Evolutionary conservation across 2,888 invertebrate genomes (phyloP).

Genomic region (Ichneumoninae sp.): DNA sequence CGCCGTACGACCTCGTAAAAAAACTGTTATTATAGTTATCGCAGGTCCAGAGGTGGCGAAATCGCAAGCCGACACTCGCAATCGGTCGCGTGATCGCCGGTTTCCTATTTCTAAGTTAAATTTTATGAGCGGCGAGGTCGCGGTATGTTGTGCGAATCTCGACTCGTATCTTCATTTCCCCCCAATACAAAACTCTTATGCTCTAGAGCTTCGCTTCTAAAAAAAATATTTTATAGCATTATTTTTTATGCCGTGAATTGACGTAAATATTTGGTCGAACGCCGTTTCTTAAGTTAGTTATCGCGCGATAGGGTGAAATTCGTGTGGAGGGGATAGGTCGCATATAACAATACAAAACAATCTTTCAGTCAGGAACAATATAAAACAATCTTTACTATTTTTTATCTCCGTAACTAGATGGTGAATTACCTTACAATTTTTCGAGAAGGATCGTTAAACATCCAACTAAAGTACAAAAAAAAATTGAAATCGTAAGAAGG

Average conservation of each 20-base stretch:
- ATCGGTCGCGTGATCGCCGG: not conserved
- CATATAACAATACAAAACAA: too few species aligned
- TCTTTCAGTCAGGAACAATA: too few species aligned
- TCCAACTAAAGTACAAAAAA: too few species aligned
- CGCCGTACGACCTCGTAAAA: not conserved
- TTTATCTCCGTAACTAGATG: too few species aligned
- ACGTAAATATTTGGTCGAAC: not conserved
- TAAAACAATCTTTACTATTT: too few species aligned
- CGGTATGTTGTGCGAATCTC: not conserved
- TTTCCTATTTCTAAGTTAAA: not conserved
- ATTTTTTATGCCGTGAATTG: not conserved
- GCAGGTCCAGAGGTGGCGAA: conserved; percentile 9
- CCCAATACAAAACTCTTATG: not conserved
- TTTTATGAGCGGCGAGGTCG: not conserved
- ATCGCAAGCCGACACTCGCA: not conserved
- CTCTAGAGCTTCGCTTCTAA: not conserved
- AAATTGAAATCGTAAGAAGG: too few species aligned
- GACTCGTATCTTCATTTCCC: not conserved
- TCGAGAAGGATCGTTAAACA: too few species aligned
- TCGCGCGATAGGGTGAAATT: too few species aligned
- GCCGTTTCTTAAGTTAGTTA: not conserved
- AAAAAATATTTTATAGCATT: not conserved
- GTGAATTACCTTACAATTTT: too few species aligned
- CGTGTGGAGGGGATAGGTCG: too few species aligned
- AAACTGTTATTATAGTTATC: conserved; percentile 18